phyloP scores from a whole-genome alignment of 1,140 invertebrate species.

The Ceratina australensis region DNA sequence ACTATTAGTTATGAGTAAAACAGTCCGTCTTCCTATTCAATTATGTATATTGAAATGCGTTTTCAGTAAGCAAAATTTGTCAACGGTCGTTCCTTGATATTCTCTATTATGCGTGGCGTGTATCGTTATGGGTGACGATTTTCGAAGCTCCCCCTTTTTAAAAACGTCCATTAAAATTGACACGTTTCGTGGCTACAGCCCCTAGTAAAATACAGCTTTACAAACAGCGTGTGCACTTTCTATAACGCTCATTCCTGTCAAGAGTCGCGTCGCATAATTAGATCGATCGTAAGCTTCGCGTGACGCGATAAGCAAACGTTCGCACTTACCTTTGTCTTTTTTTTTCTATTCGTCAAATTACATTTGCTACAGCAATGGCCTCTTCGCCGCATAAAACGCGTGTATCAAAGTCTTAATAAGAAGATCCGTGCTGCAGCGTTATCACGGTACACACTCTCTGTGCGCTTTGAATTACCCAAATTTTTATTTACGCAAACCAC shows the following conservation, averaged over 20 bases:
- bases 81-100: not conserved
- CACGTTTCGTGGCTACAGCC: slow-evolving; percentile 48
- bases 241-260: slow-evolving; percentile 1
- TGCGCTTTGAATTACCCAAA: slow-evolving; percentile 52
- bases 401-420: slow-evolving; percentile 41
- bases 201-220: slow-evolving; percentile 52
- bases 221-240: slow-evolving; percentile 25
- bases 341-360: not conserved
- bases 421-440: slow-evolving; percentile 21
- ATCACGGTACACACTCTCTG: slow-evolving; percentile 34
- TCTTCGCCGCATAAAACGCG: slow-evolving; percentile 26
- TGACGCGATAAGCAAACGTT: too few species aligned
- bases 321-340: slow-evolving; percentile 14
- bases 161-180: slow-evolving; percentile 57
- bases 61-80: slow-evolving; percentile 34
- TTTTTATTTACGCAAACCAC: slow-evolving; percentile 19
- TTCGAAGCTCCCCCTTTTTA: slow-evolving; percentile 13
- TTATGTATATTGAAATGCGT: slow-evolving; percentile 47
- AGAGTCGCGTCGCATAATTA: slow-evolving; percentile 16
- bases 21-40: slow-evolving; percentile 23
- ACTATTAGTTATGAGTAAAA: slow-evolving; percentile 44
- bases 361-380: slow-evolving; percentile 3
- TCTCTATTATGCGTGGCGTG: slow-evolving; percentile 26
- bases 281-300: too few species aligned
- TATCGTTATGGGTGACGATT: slow-evolving; percentile 43